Evolutionary conservation across 2,113 vertebrate species (phyloP).

Genomic region (Paratilapia polleni): DNA sequence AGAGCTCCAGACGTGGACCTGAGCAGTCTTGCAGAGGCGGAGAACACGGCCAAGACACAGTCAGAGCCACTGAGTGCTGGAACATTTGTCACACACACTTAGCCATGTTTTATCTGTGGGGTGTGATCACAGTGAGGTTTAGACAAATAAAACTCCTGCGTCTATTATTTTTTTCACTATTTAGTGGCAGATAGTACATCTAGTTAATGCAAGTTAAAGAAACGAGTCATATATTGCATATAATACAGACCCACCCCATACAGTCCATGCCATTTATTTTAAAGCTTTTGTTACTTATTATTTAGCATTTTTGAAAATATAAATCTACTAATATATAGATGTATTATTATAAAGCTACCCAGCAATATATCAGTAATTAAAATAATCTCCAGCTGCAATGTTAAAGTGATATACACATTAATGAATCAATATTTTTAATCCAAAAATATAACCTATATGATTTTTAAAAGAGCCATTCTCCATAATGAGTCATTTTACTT

Average conservation of each 20-base stretch:
- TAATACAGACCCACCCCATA: too few species aligned
- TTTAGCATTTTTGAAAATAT: neutral
- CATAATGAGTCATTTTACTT: too few species aligned
- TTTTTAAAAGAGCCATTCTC: too few species aligned
- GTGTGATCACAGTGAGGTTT: slow-evolving; percentile 14
- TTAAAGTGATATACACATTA: too few species aligned
- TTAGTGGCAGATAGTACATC: neutral
- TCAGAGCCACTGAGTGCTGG: slow-evolving; percentile 32
- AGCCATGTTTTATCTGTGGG: slow-evolving; percentile 29
- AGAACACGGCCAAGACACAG: slow-evolving; percentile 59
- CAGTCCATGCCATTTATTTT: neutral
- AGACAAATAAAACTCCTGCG: slow-evolving; percentile 1
- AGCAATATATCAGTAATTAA: neutral
- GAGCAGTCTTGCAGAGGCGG: slow-evolving; percentile 48
- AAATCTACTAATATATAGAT: too few species aligned
- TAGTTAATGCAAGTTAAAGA: neutral
- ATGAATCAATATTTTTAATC: neutral
- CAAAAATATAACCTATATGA: neutral
- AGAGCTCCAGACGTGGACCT: slow-evolving; percentile 64
- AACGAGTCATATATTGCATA: too few species aligned
- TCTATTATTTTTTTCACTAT: neutral
- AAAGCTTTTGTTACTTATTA: neutral
- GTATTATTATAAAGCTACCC: neutral
- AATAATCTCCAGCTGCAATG: neutral
- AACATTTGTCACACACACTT: slow-evolving; percentile 51